Evolutionary conservation across 2,113 vertebrate genomes (phyloP), one percentile per base, ranked within the genome.

Genomic region (Phylloscopus trochilus): DNA sequence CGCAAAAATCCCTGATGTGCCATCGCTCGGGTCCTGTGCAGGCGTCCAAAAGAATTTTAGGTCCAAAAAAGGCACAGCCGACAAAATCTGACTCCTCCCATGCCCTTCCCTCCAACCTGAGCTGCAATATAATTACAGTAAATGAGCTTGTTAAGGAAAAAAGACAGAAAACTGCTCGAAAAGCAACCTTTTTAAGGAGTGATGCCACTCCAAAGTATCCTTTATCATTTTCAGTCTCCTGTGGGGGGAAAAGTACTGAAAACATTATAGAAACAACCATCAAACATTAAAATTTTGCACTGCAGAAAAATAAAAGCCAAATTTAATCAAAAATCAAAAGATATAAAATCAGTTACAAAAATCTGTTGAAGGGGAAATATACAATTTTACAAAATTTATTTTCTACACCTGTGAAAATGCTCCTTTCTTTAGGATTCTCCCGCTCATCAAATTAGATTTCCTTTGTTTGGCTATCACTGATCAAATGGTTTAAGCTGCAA

Each of bases 171-270:
- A 20, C 4, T 44, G 4, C 11, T 19, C 3, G 1, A 49, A 80
- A 92, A 81, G 19, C 37, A 69, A n/a, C 3, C 3, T 56, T 74
- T 89, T 41, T 9, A 59, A 51, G 33, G 47, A 47, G 28, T 41
- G 28, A 30, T 19, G 6, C 10, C n/a, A 23, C 43, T 19, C 49
- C 13, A 37, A 66, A 69, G 31, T 9, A 46, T 2, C 13, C 26
- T 37, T 60, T 31, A 33, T 8, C 19, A 69, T 51, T 83, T 92
- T 64, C 8, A 6, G 5, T 69, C 68, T 73, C 26, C 26, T 10
- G 3, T 2, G 6, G 14, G 7, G 13, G 2, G 0, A 1, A n/a
- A 22, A 17, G 22, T 19, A 47, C 10, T 41, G 12, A 43, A 90
- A 82, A 47, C 17, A 7, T 66, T 66, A 33, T 0, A 62, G 44